These are phyloP conservation scores for Tolypeutes matacus DNA, from an alignment of 2,797 vertebrate species.

Conservation along the genomic window DNA sequence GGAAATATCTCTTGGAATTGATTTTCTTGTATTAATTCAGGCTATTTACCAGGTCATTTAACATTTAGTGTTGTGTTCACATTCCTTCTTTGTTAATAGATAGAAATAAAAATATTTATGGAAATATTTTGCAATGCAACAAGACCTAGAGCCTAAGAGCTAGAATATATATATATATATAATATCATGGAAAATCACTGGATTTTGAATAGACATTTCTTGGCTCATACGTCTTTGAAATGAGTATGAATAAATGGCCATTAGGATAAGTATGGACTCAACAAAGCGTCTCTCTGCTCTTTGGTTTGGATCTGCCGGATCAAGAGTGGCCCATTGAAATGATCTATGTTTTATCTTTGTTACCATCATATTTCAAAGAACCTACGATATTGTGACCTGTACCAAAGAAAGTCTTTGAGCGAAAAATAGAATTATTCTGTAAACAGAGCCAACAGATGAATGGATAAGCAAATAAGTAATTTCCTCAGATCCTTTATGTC, in stretches of 20 bases:
- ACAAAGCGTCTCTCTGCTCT: not conserved
- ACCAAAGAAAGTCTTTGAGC: constrained; percentile 7
- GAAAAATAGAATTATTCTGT: not conserved
- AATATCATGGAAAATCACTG: not conserved
- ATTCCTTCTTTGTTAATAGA: not conserved
- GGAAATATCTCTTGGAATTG: not conserved
- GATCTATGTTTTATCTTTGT: not conserved
- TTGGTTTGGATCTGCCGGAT: not conserved
- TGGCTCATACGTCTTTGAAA: not conserved
- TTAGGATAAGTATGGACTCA: not conserved
- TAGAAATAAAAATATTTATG: not conserved
- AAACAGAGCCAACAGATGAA: not conserved
- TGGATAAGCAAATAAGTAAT: constrained; percentile 1
- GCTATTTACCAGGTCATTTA: not conserved
- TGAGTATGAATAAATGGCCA: not conserved
- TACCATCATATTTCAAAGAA: not conserved
- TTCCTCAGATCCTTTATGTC: not conserved
- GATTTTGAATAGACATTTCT: not conserved
- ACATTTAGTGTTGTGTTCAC: not conserved
- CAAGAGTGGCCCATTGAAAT: not conserved
- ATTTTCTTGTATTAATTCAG: not conserved
- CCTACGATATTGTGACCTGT: not conserved
- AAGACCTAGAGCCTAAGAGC: not conserved
- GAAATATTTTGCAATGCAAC: not conserved
- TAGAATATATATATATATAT: not conserved